phyloP scores from a whole-genome alignment of 2,888 invertebrate genomes.

The Lycocerus yunnanus region DNA sequence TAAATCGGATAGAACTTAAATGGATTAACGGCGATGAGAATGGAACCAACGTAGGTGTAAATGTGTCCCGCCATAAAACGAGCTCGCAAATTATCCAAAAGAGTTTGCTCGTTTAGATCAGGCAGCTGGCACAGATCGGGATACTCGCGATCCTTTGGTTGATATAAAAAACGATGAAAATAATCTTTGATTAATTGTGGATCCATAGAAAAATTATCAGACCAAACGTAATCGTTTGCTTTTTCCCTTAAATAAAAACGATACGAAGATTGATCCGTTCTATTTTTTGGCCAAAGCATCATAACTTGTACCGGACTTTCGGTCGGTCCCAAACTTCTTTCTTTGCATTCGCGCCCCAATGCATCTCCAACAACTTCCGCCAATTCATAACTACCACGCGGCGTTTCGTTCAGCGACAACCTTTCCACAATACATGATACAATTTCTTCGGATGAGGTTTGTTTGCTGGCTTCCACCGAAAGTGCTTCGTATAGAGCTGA shows the following conservation, averaged over 20 bases:
- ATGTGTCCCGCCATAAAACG: slow-evolving; percentile 91
- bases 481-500: slow-evolving; percentile 88
- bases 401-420: slow-evolving; percentile 63
- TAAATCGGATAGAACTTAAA: slow-evolving; percentile 97
- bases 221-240: slow-evolving; percentile 82
- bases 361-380: slow-evolving; percentile 88
- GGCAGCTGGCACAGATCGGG: slow-evolving; percentile 95
- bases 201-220: slow-evolving; percentile 86
- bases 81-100: slow-evolving; percentile 86
- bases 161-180: slow-evolving; percentile 87
- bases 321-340: slow-evolving; percentile 79
- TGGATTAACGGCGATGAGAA: slow-evolving; percentile 92
- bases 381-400: slow-evolving; percentile 73
- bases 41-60: slow-evolving; percentile 95
- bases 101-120: slow-evolving; percentile 91
- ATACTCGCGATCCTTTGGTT: slow-evolving; percentile 92
- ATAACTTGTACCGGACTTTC: slow-evolving; percentile 83
- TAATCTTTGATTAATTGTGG: slow-evolving; percentile 92
- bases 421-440: slow-evolving; percentile 85
- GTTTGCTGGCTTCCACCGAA: slow-evolving; percentile 88
- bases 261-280: slow-evolving; percentile 61
- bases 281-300: slow-evolving; percentile 78
- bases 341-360: slow-evolving; percentile 89
- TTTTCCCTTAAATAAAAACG: slow-evolving; percentile 88
- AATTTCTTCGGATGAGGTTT: slow-evolving; percentile 90